These are phyloP conservation scores for Sander lucioperca DNA, from an alignment of 2,113 vertebrate genomes.

Conservation along the genomic window DNA sequence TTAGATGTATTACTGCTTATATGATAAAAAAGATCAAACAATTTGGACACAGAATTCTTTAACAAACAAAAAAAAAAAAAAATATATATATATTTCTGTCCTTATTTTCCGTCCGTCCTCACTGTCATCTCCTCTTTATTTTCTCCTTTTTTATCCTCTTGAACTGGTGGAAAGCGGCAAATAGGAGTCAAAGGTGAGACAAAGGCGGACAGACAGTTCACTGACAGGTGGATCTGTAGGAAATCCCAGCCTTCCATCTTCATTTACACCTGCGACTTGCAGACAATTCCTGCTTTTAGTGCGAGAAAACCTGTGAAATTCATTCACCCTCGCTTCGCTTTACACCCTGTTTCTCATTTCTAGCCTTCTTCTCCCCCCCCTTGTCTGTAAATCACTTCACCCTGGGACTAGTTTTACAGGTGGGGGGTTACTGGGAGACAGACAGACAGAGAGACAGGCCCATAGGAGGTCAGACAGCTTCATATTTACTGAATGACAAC, in stretches of 20 bases:
- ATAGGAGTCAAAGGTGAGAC: conserved; percentile 29
- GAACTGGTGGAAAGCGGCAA: neutral
- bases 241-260: conserved; percentile 58
- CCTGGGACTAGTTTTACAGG: conserved; percentile 58
- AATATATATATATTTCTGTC: too few species aligned
- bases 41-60: neutral
- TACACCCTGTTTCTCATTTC: conserved; percentile 27
- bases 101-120: neutral
- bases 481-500: neutral
- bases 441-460: conserved; percentile 45
- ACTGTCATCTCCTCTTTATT: neutral
- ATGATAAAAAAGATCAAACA: neutral
- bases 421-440: conserved; percentile 34
- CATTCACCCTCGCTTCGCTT: conserved; percentile 21
- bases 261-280: conserved; percentile 59
- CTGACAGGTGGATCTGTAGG: conserved; percentile 67
- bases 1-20: too few species aligned
- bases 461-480: conserved; percentile 57
- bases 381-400: conserved; percentile 19
- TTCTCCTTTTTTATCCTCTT: neutral
- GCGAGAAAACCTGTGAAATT: conserved; percentile 48
- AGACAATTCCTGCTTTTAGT: conserved; percentile 25
- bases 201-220: conserved; percentile 38
- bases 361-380: neutral
- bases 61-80: neutral